Evolutionary conservation across 1,140 invertebrate genomes (phyloP).

Genomic region (Zaprionus ghesquierei): DNA sequence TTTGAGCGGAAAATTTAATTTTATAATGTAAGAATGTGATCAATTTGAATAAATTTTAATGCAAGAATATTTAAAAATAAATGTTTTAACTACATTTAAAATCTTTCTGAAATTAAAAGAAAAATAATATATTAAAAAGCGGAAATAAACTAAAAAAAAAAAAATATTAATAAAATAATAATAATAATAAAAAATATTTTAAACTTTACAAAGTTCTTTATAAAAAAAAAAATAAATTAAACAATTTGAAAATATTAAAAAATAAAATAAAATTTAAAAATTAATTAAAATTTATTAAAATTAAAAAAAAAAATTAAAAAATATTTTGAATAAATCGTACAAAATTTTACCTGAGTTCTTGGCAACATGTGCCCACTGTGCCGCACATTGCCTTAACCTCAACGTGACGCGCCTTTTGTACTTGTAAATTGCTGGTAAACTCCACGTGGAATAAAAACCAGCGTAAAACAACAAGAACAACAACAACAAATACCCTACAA

Average conservation of each 20-base stretch:
- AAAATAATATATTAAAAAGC: not conserved
- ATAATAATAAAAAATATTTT: no score
- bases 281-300: not conserved
- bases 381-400: not conserved
- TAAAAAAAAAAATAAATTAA: not conserved
- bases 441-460: not conserved
- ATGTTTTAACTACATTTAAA: not conserved
- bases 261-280: no score
- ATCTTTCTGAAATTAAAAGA: not conserved
- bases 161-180: not conserved
- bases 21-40: not conserved
- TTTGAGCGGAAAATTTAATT: not conserved
- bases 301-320: not conserved
- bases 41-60: not conserved
- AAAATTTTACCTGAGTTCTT: not conserved
- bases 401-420: conserved; percentile 32
- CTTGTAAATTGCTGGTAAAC: conserved; percentile 60
- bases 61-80: not conserved
- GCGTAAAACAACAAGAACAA: conserved; percentile 1
- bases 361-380: not conserved
- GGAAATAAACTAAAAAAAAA: no score
- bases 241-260: no score
- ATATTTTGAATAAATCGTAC: not conserved
- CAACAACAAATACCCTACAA: conserved; percentile 36
- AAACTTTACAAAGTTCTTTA: not conserved